Conservation (phyloP, 2,113 vertebrate species). For the Oncorhynchus masou region DNA sequence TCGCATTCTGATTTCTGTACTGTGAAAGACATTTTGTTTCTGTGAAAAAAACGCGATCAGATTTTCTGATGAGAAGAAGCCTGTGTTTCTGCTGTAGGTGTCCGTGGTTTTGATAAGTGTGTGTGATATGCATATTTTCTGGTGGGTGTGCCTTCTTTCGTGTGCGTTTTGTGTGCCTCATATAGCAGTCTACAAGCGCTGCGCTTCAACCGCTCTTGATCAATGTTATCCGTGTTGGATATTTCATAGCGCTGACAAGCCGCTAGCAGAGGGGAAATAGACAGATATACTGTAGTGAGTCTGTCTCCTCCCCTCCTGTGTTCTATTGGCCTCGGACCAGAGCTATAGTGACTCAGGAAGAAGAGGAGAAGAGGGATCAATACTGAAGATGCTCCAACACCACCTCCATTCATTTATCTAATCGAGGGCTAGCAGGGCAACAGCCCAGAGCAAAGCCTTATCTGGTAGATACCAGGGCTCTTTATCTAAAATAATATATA, state of each 20-base stretch:
- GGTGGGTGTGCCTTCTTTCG: background rate
- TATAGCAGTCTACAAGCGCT: background rate
- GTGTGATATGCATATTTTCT: background rate
- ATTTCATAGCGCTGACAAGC: slow-evolving; percentile 35
- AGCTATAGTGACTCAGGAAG: slow-evolving; percentile 31
- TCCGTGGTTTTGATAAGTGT: too few species aligned
- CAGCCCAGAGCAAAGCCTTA: slow-evolving; percentile 3
- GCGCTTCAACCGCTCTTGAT: background rate
- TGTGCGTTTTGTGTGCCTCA: background rate
- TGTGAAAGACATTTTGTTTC: background rate
- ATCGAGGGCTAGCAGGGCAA: slow-evolving; percentile 23
- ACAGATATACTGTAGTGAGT: slow-evolving; percentile 11
- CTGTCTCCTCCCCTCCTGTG: background rate
- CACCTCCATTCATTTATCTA: slow-evolving; percentile 48
- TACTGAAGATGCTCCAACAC: slow-evolving; percentile 35
- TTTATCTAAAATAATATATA: background rate
- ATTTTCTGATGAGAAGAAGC: too few species aligned
- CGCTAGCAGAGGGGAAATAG: slow-evolving; percentile 9
- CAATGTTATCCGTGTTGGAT: background rate
- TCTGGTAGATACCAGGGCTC: too few species aligned
- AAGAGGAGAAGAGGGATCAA: slow-evolving; percentile 34
- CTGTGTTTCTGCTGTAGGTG: too few species aligned
- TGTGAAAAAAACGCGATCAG: too few species aligned
- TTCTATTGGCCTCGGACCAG: slow-evolving; percentile 3
- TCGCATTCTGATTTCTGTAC: too few species aligned